Base-by-base conservation (phyloP, 2,888 invertebrate genomes). In the Xestoiulus laeticollis region DNA sequence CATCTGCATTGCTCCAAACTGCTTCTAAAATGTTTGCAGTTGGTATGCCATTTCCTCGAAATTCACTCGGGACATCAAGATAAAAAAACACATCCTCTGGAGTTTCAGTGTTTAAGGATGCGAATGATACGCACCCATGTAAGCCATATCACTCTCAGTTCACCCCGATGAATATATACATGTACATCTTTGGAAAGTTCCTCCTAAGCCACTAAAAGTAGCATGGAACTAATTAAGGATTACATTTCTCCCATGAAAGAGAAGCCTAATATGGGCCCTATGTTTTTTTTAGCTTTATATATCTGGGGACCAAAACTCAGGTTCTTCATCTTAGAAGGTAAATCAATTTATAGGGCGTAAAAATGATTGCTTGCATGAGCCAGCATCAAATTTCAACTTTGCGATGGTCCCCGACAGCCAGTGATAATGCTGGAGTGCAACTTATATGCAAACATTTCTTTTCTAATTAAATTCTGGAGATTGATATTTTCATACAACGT, bases 1-100 rank as follows among this genome's bases (percentile, higher is more conserved):
- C 68, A 68, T 68, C 68, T 68, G 68, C 68, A 68, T 68, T 68
- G 68, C 68, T 68, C 68, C 26, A 68, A 68, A 68, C 26, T 68
- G 68, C 68, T 26, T 26, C 68, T 68, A 68, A 68, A 68, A 68
- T 68, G 68, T 68, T 68, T 68, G n/a, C 68, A 68, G 68, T 68
- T 26, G 8, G 68, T 6, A 26, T 26, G 68, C 68, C 68, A 68
- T 68, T 68, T 68, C 68, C 68, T 26, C 68, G 26, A 68, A 68
- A 68, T 68, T 26, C 68, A 68, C 68, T 68, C 26, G 68, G 44
- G 44, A 26, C 26, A 26, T n/a, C n/a, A 1, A 26, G 53, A 44
- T 44, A 14, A 44, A 14, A 53, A 68, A 68, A 68, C n/a, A 68
- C 26, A 68, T n/a, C 68, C 68, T 68, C 68, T 68, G 22, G 68